These are phyloP conservation scores for Meloidogyne hapla DNA, from an alignment of 1,140 invertebrate genomes.

Conservation along the genomic window DNA sequence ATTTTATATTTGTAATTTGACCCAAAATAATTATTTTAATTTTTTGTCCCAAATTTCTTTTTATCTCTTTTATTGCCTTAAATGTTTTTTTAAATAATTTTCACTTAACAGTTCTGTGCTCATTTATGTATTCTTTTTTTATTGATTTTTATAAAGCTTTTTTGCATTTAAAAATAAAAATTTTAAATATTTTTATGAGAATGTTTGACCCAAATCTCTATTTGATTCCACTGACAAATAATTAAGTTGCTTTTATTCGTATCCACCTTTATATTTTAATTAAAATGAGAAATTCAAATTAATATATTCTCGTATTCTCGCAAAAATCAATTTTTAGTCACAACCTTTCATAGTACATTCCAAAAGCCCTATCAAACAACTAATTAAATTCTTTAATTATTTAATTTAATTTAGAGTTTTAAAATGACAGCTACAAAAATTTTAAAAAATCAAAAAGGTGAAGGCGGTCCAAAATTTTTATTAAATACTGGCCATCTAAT, in stretches of 20 bases:
- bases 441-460: background rate
- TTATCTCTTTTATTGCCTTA: background rate
- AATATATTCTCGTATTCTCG: background rate
- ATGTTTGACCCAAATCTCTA: too few relatives aligned
- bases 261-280: too few relatives aligned
- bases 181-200: too few relatives aligned
- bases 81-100: background rate
- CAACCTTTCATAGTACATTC: too few relatives aligned
- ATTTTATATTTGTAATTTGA: background rate
- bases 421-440: conserved; percentile 2
- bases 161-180: too few relatives aligned
- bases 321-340: background rate
- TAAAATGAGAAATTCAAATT: background rate
- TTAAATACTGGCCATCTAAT: conserved; percentile 41
- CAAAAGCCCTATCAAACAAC: too few relatives aligned
- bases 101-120: background rate
- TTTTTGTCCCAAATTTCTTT: too few relatives aligned
- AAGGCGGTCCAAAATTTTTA: conserved; percentile 34
- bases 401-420: background rate
- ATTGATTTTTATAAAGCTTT: too few relatives aligned
- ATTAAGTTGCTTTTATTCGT: too few relatives aligned
- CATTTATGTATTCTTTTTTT: too few relatives aligned
- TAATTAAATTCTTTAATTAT: background rate
- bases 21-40: too few relatives aligned
- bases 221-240: too few relatives aligned